These are phyloP conservation scores for Ceratina calcarata DNA, from an alignment of 1,140 invertebrate species.

Conservation along the genomic window DNA sequence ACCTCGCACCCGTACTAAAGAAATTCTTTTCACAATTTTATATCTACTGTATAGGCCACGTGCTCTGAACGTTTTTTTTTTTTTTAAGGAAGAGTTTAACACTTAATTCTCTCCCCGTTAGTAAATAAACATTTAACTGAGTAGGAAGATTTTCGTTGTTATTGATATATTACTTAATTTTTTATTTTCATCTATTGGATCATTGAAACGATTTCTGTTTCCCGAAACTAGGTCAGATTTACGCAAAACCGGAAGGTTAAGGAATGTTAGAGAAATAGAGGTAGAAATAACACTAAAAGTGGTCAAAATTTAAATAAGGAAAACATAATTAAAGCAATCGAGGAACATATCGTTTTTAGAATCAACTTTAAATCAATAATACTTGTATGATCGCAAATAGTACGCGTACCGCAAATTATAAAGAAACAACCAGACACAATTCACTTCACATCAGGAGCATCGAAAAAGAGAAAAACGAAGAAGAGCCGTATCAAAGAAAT, in stretches of 20 bases:
- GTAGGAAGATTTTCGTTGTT: no score
- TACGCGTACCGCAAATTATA: slow-evolving; percentile 1
- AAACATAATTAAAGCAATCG: neutral
- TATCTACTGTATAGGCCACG: no score
- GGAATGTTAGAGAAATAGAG: no score
- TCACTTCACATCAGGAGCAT: neutral
- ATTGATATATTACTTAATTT: no score
- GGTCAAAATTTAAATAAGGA: neutral
- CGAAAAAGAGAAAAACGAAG: neutral
- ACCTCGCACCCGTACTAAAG: no score
- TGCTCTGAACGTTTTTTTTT: neutral
- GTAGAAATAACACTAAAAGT: neutral
- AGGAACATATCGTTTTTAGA: no score
- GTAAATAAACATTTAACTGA: no score
- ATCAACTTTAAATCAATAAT: neutral
- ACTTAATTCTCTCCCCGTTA: no score
- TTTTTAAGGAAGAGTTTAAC: neutral
- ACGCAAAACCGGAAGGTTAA: slow-evolving; percentile 2
- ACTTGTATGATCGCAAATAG: neutral
- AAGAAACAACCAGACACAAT: neutral
- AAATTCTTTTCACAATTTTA: no score
- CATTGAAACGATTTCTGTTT: neutral
- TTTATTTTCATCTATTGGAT: neutral
- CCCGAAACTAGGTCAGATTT: slow-evolving; percentile 15
- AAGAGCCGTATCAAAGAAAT: slow-evolving; percentile 11